These are phyloP conservation scores for Poecilia gillii DNA, from an alignment of 2,797 vertebrate genomes.

Conservation along the genomic window DNA sequence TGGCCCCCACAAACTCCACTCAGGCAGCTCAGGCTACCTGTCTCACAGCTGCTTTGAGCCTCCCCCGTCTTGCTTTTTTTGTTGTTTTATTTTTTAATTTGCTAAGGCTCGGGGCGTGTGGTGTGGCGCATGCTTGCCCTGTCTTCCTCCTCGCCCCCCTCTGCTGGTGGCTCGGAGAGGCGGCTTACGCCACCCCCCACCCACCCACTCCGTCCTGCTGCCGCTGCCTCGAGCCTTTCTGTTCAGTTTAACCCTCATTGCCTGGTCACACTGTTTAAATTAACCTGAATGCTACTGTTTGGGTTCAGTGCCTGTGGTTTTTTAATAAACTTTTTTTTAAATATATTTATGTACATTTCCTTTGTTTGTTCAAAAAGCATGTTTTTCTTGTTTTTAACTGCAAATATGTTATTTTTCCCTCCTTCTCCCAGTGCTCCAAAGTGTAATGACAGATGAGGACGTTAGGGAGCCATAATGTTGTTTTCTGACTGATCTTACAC, in stretches of 20 bases:
- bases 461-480: slow-evolving; percentile 31
- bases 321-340: slow-evolving; percentile 15
- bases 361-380: slow-evolving; percentile 58
- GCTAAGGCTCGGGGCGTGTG: slow-evolving; percentile 61
- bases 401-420: slow-evolving; percentile 31
- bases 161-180: slow-evolving; percentile 52
- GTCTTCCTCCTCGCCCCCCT: slow-evolving; percentile 79
- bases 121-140: slow-evolving; percentile 87
- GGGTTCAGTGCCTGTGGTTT: slow-evolving; percentile 75
- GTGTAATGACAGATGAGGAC: slow-evolving; percentile 34
- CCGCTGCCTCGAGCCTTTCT: slow-evolving; percentile 64
- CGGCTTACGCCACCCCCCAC: slow-evolving; percentile 39
- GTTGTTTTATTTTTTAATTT: slow-evolving; percentile 1
- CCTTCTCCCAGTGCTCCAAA: slow-evolving; percentile 32
- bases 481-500: slow-evolving; percentile 39
- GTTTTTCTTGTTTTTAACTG: slow-evolving; percentile 54
- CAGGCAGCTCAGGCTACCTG: slow-evolving; percentile 43
- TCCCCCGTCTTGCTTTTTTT: background rate
- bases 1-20: background rate
- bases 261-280: slow-evolving; percentile 67
- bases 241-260: slow-evolving; percentile 75
- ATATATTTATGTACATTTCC: slow-evolving; percentile 26
- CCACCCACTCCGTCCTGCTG: slow-evolving; percentile 46
- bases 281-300: slow-evolving; percentile 72
- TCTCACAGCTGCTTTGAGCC: slow-evolving; percentile 46